Conservation (phyloP, 1,140 invertebrate genomes). For the Drosophila bifasciata region DNA sequence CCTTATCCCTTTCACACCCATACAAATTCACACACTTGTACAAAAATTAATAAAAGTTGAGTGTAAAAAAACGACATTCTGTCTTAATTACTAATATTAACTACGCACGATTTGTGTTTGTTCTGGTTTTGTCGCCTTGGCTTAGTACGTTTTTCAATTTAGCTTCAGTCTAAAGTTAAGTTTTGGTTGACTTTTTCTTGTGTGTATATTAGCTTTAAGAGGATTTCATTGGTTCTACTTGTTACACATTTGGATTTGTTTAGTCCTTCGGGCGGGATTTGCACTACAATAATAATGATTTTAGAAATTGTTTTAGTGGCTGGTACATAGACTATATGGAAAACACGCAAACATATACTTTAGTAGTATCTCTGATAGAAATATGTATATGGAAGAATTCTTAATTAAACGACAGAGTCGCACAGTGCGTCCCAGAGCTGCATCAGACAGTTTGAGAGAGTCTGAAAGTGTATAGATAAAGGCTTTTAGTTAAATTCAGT, state of each 20-base stretch:
- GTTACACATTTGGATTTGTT: conserved; percentile 12
- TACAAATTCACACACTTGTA: conserved; percentile 16
- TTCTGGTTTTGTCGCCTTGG: conserved; percentile 30
- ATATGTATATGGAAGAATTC: conserved; percentile 52
- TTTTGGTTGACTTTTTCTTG: conserved; percentile 59
- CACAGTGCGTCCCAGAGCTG: conserved; percentile 2
- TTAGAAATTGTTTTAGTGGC: conserved; percentile 24
- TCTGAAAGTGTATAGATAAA: background rate
- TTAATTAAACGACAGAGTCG: conserved; percentile 12
- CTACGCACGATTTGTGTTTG: conserved; percentile 46
- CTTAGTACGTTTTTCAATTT: conserved; percentile 44
- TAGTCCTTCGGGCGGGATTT: conserved; percentile 37
- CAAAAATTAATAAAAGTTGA: conserved; percentile 47
- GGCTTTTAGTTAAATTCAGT: background rate
- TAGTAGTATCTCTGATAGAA: conserved; percentile 13
- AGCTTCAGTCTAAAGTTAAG: conserved; percentile 74
- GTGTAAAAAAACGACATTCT: conserved; percentile 39
- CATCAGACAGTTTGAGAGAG: too few species aligned
- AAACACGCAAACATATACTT: conserved; percentile 59
- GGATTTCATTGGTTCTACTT: conserved; percentile 54
- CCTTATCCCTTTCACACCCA: conserved; percentile 29
- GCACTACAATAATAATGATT: conserved; percentile 26
- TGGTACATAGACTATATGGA: conserved; percentile 72
- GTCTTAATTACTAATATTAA: conserved; percentile 63
- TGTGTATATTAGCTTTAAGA: conserved; percentile 23